A percentile compares a stretch with the other conserved stretches of the same genome.
These are phyloP conservation scores for Lepidotrigona ventralis DNA, from an alignment of 1,140 invertebrate species.

Conservation along the genomic window DNA sequence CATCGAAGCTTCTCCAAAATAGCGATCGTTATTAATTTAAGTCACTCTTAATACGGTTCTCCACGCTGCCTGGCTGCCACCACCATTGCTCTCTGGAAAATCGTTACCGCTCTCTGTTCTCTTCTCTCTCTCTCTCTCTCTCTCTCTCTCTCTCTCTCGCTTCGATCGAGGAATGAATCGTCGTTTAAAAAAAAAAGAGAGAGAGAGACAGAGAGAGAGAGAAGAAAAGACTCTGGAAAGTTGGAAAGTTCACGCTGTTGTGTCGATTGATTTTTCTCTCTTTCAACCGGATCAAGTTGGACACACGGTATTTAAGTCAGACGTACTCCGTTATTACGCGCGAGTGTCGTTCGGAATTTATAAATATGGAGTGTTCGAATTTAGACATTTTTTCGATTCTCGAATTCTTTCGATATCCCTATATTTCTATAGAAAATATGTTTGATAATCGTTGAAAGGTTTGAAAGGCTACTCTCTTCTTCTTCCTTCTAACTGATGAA, in stretches of 20 bases:
- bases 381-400: too few relatives aligned
- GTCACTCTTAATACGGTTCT: conserved; percentile 62
- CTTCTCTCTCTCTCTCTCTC: too few relatives aligned
- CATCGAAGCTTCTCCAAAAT: conserved; percentile 72
- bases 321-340: neutral
- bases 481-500: too few relatives aligned
- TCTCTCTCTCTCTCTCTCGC: neutral
- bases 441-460: too few relatives aligned
- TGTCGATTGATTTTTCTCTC: neutral
- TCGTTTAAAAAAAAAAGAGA: neutral
- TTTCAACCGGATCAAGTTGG: neutral
- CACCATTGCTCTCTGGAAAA: conserved; percentile 30
- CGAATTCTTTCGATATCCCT: too few relatives aligned
- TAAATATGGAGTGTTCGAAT: too few relatives aligned
- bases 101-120: conserved; percentile 49
- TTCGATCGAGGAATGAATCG: neutral
- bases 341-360: neutral
- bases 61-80: conserved; percentile 1
- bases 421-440: too few relatives aligned
- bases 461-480: too few relatives aligned
- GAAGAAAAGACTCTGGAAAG: neutral
- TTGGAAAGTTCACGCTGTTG: conserved; percentile 9
- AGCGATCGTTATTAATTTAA: conserved; percentile 70
- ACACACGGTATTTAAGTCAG: neutral
- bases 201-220: too few relatives aligned